These are phyloP conservation scores for Philonicus albiceps DNA, from an alignment of 2,888 invertebrate species.

Conservation along the genomic window DNA sequence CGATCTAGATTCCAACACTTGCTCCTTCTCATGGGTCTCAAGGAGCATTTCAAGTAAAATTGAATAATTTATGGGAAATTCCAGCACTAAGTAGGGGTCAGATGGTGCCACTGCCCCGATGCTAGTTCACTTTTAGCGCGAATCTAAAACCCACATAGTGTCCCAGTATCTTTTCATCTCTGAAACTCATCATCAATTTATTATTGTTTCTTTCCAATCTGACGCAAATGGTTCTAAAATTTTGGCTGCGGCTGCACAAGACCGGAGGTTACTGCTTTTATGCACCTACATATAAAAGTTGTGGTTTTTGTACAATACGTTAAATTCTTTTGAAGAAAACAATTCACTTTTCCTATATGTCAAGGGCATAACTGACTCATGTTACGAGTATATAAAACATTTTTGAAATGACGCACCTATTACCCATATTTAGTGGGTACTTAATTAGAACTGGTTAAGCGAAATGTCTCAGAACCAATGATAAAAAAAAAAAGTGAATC, in stretches of 20 bases:
- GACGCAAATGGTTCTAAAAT: neutral
- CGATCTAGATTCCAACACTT: slow-evolving; percentile 10
- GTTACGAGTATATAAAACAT: neutral
- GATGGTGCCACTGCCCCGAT: neutral
- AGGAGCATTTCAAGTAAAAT: neutral
- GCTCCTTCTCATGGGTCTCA: neutral
- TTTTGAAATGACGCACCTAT: neutral
- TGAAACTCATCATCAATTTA: neutral
- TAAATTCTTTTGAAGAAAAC: neutral
- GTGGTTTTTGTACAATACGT: neutral
- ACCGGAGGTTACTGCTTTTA: neutral
- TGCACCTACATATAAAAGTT: neutral
- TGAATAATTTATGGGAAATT: neutral
- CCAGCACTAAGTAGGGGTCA: neutral
- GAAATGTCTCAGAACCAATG: neutral
- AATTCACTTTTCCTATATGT: neutral
- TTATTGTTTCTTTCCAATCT: neutral
- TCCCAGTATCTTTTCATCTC: neutral
- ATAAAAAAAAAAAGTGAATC: neutral
- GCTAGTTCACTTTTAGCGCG: neutral
- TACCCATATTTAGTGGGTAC: neutral
- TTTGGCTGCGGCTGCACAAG: neutral
- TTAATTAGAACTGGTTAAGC: neutral
- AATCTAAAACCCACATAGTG: neutral
- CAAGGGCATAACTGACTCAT: neutral